These are phyloP conservation scores for Zoanthus solanderi DNA, from an alignment of 92 coral and sea anemone species.

Conservation along the genomic window DNA sequence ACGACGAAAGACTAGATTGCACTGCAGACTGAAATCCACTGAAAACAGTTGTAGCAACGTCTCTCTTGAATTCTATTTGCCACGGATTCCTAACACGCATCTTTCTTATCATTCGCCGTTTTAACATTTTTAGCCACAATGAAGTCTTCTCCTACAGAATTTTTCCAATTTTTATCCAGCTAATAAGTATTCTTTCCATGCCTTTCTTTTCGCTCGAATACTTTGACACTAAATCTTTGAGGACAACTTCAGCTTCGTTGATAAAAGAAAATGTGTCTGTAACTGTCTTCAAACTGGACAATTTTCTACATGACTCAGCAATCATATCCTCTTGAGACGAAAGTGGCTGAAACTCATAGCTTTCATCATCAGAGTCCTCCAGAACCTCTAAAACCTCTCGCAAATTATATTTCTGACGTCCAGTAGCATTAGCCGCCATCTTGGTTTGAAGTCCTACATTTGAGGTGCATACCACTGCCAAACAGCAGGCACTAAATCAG, in stretches of 20 bases:
- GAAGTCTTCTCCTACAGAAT: conserved; percentile 23
- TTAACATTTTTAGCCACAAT: conserved; percentile 14
- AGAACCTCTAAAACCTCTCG: background rate
- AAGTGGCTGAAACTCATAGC: conserved; percentile 17
- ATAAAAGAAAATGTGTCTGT: conserved; percentile 15
- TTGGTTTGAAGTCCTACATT: conserved; percentile 5
- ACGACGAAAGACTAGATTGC: background rate
- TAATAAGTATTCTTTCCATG: conserved; percentile 8
- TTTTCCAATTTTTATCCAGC: conserved; percentile 13
- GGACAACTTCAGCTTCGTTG: conserved; percentile 15
- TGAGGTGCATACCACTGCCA: conserved; percentile 8
- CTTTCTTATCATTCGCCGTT: conserved; percentile 20
- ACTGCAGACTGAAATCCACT: background rate
- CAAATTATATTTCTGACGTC: conserved; percentile 6
- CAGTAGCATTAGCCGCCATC: conserved; percentile 21
- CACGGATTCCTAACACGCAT: conserved; percentile 4
- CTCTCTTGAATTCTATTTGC: background rate
- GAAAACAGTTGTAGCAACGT: background rate
- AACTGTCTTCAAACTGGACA: conserved; percentile 25
- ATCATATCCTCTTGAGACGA: conserved; percentile 19
- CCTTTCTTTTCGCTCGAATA: conserved; percentile 12
- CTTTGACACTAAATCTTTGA: background rate
- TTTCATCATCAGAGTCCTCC: conserved; percentile 13
- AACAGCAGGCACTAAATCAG: conserved; percentile 13
- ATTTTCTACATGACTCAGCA: conserved; percentile 17